Base-by-base conservation (phyloP, 1,140 invertebrate genomes). In the Mercenaria mercenaria region DNA sequence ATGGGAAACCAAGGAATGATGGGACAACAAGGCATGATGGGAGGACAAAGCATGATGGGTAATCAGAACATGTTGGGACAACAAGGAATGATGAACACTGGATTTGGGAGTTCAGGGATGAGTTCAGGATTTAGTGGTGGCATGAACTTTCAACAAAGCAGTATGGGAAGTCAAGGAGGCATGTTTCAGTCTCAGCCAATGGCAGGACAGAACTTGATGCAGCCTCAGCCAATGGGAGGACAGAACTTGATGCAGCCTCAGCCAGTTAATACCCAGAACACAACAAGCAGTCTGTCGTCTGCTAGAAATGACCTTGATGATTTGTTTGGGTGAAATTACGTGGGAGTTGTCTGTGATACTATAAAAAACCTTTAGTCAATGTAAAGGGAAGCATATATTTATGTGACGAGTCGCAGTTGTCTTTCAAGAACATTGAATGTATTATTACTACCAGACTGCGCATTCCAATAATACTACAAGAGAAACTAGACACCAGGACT, bases 291-390 rank as follows among this genome's bases (percentile, higher is more conserved):
- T 47, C 6, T 47, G 15, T 15, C 50, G 47, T 41, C 77, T n/a
- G 59, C 76, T n/a, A 76, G 59, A 52, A 88, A 83, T 85, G 87
- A 89, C n/a, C 74, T 92, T 43, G 84, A 89, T 85, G 91, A 92
- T 50, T 47, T 92, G 29, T 88, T 92, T 59, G 91, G 91, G 29
- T 92, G 37, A 82, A 47, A n/a, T 1, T 20, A 47, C 15, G 15
- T 8, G 43, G 15, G 15, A 47, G 6, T 8, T 8, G 43, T 47
- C 43, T 47, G 43, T n/a, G n/a, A n/a, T n/a, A n/a, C n/a, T n/a
- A n/a, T n/a, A n/a, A n/a, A n/a, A n/a, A n/a, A n/a, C n/a, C n/a
- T n/a, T 47, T 47, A 15, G 43, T 47, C 43, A 47, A 8, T 47
- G 6, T 15, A 47, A 15, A 47, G 43, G 43, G 43, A 47, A n/a